These are phyloP conservation scores for Hololepta plana DNA, from an alignment of 2,888 invertebrate species.

Conservation along the genomic window DNA sequence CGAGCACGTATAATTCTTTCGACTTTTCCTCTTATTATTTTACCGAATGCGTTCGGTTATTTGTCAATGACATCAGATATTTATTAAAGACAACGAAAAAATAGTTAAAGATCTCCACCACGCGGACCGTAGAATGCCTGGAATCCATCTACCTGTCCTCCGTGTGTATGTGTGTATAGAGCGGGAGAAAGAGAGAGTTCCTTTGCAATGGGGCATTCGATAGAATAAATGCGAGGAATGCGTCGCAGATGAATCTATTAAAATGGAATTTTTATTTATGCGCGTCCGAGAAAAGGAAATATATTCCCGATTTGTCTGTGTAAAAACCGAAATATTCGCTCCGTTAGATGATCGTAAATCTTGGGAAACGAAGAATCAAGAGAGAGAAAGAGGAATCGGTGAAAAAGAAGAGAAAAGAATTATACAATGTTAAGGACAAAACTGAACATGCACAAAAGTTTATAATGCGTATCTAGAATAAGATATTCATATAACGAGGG, in stretches of 20 bases:
- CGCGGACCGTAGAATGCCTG: slow-evolving; percentile 21
- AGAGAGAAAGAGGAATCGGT: too few relatives aligned
- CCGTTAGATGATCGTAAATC: slow-evolving; percentile 6
- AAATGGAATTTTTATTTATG: slow-evolving; percentile 10
- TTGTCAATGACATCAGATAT: slow-evolving; percentile 28
- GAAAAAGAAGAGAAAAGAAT: too few relatives aligned
- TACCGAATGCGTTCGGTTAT: slow-evolving; percentile 19
- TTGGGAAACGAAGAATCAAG: too few relatives aligned
- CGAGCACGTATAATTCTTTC: too few relatives aligned
- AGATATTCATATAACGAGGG: too few relatives aligned
- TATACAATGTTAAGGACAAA: too few relatives aligned
- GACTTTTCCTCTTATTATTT: too few relatives aligned
- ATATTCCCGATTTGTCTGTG: slow-evolving; percentile 9
- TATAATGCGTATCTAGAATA: too few relatives aligned
- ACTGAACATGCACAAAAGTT: too few relatives aligned
- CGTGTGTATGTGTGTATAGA: too few relatives aligned
- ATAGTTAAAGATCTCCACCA: slow-evolving; percentile 24
- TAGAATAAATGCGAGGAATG: slow-evolving; percentile 9
- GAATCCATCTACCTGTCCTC: slow-evolving; percentile 20
- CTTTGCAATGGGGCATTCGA: too few relatives aligned
- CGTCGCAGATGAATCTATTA: slow-evolving; percentile 10
- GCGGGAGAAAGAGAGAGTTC: too few relatives aligned
- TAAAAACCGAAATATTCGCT: slow-evolving; percentile 7
- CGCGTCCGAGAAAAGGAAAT: slow-evolving; percentile 6
- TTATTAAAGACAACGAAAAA: slow-evolving; percentile 25